Conservation (phyloP, 2,797 vertebrate genomes). For the Lithobates sylvaticus region DNA sequence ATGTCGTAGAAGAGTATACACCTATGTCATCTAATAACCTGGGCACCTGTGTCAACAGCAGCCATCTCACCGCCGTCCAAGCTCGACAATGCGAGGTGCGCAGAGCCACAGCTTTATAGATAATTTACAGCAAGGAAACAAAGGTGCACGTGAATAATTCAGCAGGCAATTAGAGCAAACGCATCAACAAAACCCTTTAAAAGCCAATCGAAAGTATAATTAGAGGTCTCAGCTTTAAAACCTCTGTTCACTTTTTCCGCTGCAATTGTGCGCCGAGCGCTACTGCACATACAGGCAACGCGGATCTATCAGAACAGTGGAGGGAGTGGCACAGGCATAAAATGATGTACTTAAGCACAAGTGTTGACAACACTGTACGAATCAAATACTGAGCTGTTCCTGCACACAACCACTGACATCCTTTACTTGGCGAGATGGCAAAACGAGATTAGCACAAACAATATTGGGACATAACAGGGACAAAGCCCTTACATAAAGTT, state of each 20-base stretch:
- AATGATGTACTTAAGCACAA: not conserved
- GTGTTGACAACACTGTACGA: not conserved
- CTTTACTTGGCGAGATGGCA: not conserved
- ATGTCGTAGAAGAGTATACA: not conserved
- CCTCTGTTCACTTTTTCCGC: not conserved
- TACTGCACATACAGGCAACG: slow-evolving; percentile 9
- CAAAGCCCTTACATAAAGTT: no score
- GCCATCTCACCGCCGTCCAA: slow-evolving; percentile 32
- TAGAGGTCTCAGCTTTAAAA: slow-evolving; percentile 53
- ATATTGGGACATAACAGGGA: no score
- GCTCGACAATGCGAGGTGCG: slow-evolving; percentile 34
- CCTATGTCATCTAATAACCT: slow-evolving; percentile 41
- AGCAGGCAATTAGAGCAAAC: slow-evolving; percentile 60
- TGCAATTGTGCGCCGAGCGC: slow-evolving; percentile 15
- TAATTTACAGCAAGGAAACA: slow-evolving; percentile 60
- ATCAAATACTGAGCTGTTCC: not conserved
- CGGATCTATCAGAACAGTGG: not conserved
- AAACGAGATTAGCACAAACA: no score
- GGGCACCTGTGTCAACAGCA: slow-evolving; percentile 58
- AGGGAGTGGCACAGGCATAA: not conserved
- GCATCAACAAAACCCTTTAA: slow-evolving; percentile 53
- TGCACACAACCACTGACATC: not conserved
- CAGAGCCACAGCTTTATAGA: slow-evolving; percentile 48
- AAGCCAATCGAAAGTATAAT: slow-evolving; percentile 51
- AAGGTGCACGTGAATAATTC: slow-evolving; percentile 58